Base-by-base conservation (phyloP, 2,113 vertebrate species). In the Misgurnus mizolepis region DNA sequence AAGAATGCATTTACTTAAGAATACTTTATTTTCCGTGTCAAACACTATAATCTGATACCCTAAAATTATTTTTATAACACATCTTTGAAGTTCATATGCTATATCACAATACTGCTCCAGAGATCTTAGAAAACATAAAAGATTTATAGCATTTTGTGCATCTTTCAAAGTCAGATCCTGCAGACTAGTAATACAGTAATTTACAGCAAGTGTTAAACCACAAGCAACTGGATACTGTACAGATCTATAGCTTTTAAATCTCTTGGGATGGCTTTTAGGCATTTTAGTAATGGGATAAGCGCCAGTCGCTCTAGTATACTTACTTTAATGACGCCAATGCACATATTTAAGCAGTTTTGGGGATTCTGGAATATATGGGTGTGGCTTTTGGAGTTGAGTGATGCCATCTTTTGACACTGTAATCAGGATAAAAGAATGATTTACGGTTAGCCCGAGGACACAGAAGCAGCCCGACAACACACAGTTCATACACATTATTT, bases 221-320 rank as follows among this genome's bases (percentile, higher is more conserved):
- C 39, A 58, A 7, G 69, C 53, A 43, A 72, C 53, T 72, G 53
- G 69, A 72, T 58, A 72, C n/a, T 41, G 34, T 6, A 34, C 39
- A 58, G 34, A 72, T 40, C 17, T 18, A 9, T 12, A 58, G 69
- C 53, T 72, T 56, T 58, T 18, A 41, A 56, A 58, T 72, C 69
- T 58, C 69, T 72, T 72, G 15, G 39, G 69, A 43, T 0, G 9
- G 53, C 18, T 1, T 17, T 72, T 34, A 58, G 69, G 34, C 55
- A 72, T 72, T 72, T 58, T 58, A 43, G 15, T 40, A 56, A 56
- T 73, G 55, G 40, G 10, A n/a, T 60, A 74, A 74, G 40, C 7
- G 40, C 10, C 71, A 43, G 55, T 74, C 1, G 22, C 39, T 60
- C 9, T 10, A 43, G 39, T 61, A 60, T 61, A 60, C 18, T 74